phyloP scores from a whole-genome alignment of 2,888 invertebrate genomes.

The Drepana falcataria region DNA sequence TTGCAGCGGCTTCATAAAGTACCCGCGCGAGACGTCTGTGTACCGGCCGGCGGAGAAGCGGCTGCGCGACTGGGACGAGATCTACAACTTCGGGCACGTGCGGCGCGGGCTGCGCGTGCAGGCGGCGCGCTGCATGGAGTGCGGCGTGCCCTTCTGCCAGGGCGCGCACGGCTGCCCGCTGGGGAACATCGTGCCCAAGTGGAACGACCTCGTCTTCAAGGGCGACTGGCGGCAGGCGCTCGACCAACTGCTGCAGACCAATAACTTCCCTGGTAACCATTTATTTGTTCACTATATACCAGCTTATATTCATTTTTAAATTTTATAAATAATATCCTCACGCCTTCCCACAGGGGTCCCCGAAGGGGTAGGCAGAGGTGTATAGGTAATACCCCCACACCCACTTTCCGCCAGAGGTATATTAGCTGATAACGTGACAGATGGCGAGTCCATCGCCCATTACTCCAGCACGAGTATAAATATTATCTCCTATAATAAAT shows the following conservation, averaged over 20 bases:
- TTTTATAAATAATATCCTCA: too few species aligned
- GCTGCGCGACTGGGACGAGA: slow-evolving; percentile 97
- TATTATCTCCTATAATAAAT: too few species aligned
- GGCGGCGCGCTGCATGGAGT: slow-evolving; percentile 98
- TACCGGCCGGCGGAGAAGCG: slow-evolving; percentile 93
- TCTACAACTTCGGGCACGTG: slow-evolving; percentile 92
- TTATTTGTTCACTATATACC: slow-evolving; percentile 79
- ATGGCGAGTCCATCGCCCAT: too few species aligned
- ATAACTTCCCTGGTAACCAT: slow-evolving; percentile 94
- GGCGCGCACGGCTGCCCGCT: slow-evolving; percentile 94
- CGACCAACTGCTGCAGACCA: slow-evolving; percentile 95
- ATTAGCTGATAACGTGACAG: too few species aligned
- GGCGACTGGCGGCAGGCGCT: slow-evolving; percentile 97
- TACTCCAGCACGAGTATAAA: too few species aligned
- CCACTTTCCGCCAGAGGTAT: too few species aligned
- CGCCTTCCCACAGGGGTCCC: too few species aligned
- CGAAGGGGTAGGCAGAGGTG: too few species aligned
- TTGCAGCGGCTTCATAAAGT: slow-evolving; percentile 95
- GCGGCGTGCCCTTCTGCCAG: slow-evolving; percentile 97
- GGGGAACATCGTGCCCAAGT: slow-evolving; percentile 99
- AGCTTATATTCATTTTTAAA: too few species aligned
- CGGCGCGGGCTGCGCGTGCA: slow-evolving; percentile 93
- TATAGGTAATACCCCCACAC: too few species aligned
- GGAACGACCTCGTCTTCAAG: slow-evolving; percentile 98
- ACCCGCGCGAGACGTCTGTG: slow-evolving; percentile 90